Evolutionary conservation across 2,797 vertebrate genomes (phyloP).

Genomic region (Sphenopsis melanotis): DNA sequence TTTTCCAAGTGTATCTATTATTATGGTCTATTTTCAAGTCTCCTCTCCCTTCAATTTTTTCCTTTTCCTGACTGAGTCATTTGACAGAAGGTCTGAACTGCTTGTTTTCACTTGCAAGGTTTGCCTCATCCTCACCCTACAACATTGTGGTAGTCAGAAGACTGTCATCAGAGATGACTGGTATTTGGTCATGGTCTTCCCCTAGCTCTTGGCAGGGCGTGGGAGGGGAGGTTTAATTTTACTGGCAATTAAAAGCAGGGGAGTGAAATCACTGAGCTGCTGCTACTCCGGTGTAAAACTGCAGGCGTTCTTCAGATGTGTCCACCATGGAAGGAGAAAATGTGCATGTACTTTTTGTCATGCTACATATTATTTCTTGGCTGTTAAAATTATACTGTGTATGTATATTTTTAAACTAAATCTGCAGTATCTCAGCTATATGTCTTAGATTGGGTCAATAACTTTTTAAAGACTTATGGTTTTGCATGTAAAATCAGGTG

Average conservation of each 20-base stretch:
- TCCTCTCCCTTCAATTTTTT: not conserved
- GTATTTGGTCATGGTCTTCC: not conserved
- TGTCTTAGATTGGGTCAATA: not conserved
- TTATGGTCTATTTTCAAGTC: not conserved
- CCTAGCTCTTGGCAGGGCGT: not conserved
- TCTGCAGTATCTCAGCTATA: not conserved
- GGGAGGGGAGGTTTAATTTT: not conserved
- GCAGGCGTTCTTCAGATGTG: not conserved
- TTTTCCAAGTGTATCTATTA: not conserved
- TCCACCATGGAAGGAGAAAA: not conserved
- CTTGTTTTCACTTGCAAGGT: not conserved
- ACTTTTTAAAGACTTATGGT: not conserved
- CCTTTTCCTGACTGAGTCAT: not conserved
- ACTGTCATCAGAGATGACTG: not conserved
- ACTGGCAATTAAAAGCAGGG: not conserved
- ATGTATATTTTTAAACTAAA: not conserved
- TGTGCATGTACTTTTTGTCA: not conserved
- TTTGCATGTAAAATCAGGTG: constrained; percentile 7
- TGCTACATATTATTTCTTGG: not conserved
- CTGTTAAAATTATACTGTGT: not conserved
- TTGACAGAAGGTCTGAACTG: not conserved
- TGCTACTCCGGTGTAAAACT: not conserved
- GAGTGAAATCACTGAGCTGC: not conserved
- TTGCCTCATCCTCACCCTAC: not conserved
- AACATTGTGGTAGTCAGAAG: not conserved